Conservation (phyloP, 2,888 invertebrate genomes). For the Bugula neritina region DNA sequence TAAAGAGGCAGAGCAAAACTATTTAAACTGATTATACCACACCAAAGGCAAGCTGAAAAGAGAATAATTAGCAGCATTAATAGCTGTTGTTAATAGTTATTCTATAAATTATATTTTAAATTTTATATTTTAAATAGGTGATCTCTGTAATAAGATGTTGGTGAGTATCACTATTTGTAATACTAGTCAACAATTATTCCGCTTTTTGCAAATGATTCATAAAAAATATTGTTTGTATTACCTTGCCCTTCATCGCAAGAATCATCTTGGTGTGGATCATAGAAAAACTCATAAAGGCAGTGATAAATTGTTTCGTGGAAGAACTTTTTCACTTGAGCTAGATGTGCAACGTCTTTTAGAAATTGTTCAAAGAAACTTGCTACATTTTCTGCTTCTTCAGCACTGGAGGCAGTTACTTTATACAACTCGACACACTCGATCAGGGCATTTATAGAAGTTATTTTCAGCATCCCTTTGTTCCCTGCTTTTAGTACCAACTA, state of each 20-base stretch:
- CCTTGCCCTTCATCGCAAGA: background rate
- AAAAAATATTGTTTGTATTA: too few relatives aligned
- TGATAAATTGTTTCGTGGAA: constrained; percentile 42
- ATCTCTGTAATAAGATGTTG: too few relatives aligned
- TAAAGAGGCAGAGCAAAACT: background rate
- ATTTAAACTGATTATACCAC: too few relatives aligned
- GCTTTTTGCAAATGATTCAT: too few relatives aligned
- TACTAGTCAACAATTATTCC: too few relatives aligned
- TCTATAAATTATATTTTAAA: too few relatives aligned
- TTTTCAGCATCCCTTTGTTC: constrained; percentile 22
- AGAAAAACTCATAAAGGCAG: constrained; percentile 38
- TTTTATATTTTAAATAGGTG: too few relatives aligned
- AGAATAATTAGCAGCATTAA: too few relatives aligned
- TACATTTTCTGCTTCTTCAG: constrained; percentile 33
- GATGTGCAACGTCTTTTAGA: constrained; percentile 38
- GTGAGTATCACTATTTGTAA: too few relatives aligned
- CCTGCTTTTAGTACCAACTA: constrained; percentile 22
- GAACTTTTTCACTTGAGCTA: constrained; percentile 39
- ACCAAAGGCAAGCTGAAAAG: too few relatives aligned
- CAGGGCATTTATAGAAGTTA: constrained; percentile 2
- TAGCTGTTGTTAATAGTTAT: too few relatives aligned
- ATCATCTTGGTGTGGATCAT: constrained; percentile 34
- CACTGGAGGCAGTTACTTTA: background rate
- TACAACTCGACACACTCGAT: constrained; percentile 20
- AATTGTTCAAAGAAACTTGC: constrained; percentile 38